Base-by-base conservation (phyloP, 2,888 invertebrate genomes). In the Eupithecia pulchellata region DNA sequence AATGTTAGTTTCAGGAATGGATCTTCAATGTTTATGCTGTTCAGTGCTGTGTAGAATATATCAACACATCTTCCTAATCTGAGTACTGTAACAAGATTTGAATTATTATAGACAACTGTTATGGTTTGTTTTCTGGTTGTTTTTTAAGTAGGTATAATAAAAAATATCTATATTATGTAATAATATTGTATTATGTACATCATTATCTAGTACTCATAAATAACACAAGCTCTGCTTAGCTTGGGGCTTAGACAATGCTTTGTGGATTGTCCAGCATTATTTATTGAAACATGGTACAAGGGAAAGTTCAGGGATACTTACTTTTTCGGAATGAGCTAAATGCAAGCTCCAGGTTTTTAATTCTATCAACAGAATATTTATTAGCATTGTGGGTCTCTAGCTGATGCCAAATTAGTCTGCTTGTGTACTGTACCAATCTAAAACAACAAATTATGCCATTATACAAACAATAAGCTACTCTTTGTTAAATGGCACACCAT, bases 281-380 rank as follows among this genome's bases (percentile, higher is more conserved):
- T n/a, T 32, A 6, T 42, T 42, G 20, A 42, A 8, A 42, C 17
- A n/a, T 42, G 17, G n/a, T n/a, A 5, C 17, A 42, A 42, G n/a
- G 1, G 4, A 42, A 13, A 8, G 17, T 39, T 39, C 17, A 17
- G 14, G 4, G 8, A n/a, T 47, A 83, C 84, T 84, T 95, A 98
- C 98, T 95, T 95, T 98, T 98, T 84, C 98, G 95, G 82, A 98
- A 98, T 70, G 98, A 96, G 84, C 98, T 97, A 69, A 98, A 95
- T 71, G 97, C 96, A 79, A 96, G 96, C 89, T 98, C 98, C 64
- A 98, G 91, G 74, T 96, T 96, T 91, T 98, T 97, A 42, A 98
- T 95, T 81, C 96, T 95, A 79, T 97, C 96, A 14, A 97, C 95
- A 30, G 96, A 95, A 69, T 96, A 95, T 81, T 96, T 95, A 79